These are phyloP conservation scores for Yponomeuta sedellus DNA, from an alignment of 2,888 invertebrate species.

Conservation along the genomic window DNA sequence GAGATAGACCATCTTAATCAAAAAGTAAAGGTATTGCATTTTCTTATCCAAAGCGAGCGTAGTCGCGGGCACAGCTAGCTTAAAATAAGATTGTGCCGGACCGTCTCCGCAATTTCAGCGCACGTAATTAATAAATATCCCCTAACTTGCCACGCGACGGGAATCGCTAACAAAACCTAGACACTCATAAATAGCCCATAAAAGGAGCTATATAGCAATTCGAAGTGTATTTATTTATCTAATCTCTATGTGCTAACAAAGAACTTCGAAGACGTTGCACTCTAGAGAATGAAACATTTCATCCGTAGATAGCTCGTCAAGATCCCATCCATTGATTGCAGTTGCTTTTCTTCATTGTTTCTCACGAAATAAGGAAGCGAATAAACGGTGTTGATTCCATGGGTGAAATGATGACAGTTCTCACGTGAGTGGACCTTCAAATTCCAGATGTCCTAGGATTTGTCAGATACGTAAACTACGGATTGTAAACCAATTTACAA, in stretches of 20 bases:
- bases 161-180: background rate
- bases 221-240: background rate
- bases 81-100: too few species aligned
- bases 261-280: background rate
- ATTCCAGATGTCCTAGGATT: too few species aligned
- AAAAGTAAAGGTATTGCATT: too few species aligned
- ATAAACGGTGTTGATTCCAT: too few species aligned
- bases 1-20: too few species aligned
- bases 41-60: too few species aligned
- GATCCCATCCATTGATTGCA: background rate
- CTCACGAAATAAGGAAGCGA: too few species aligned
- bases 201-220: background rate
- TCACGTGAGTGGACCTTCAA: background rate
- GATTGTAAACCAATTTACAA: background rate
- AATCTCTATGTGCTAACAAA: background rate
- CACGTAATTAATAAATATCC: too few species aligned
- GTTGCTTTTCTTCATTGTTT: background rate
- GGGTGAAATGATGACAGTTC: too few species aligned
- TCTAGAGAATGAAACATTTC: background rate
- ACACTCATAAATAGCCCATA: background rate
- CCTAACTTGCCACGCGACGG: background rate
- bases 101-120: too few species aligned
- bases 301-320: background rate
- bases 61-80: too few species aligned
- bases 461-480: too few species aligned